Conservation (phyloP, 35 echinoderm and acorn worm genomes). For the Hemicentrotus pulcherrimus region DNA sequence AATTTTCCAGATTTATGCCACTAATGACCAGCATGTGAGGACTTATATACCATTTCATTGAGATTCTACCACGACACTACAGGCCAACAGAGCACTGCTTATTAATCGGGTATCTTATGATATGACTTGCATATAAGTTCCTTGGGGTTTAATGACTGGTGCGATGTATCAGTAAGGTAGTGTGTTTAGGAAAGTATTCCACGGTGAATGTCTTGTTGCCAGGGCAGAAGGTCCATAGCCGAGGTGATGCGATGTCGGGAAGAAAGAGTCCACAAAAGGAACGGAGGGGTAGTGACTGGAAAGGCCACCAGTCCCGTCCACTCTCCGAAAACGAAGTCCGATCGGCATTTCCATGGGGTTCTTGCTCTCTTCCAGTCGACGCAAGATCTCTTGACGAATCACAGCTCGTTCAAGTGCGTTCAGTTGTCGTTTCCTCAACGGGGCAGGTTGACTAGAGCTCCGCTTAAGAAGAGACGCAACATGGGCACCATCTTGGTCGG, state of each 20-base stretch:
- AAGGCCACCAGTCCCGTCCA: not conserved
- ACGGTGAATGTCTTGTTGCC: not conserved
- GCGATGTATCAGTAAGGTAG: not conserved
- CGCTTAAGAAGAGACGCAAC: not conserved
- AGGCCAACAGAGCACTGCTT: too few species aligned
- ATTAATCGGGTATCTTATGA: too few species aligned
- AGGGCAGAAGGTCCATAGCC: not conserved
- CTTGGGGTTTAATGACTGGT: not conserved
- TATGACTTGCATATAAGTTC: too few species aligned
- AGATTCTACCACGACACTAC: too few species aligned
- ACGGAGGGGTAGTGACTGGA: not conserved
- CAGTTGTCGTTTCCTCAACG: conserved; percentile 36
- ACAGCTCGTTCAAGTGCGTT: conserved; percentile 28
- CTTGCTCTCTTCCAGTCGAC: conserved; percentile 23
- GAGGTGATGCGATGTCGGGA: not conserved
- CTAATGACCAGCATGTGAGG: too few species aligned
- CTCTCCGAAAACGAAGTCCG: conserved; percentile 22
- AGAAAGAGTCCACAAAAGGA: conserved; percentile 18
- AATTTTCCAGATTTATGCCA: too few species aligned
- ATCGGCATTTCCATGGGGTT: conserved; percentile 35
- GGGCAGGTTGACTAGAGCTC: not conserved
- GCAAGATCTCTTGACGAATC: conserved; percentile 32
- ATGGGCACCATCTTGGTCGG: not conserved
- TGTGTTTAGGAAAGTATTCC: not conserved
- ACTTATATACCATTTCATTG: too few species aligned